phyloP scores from a whole-genome alignment of 2,888 invertebrate species.

The Criorhina ranunculi region DNA sequence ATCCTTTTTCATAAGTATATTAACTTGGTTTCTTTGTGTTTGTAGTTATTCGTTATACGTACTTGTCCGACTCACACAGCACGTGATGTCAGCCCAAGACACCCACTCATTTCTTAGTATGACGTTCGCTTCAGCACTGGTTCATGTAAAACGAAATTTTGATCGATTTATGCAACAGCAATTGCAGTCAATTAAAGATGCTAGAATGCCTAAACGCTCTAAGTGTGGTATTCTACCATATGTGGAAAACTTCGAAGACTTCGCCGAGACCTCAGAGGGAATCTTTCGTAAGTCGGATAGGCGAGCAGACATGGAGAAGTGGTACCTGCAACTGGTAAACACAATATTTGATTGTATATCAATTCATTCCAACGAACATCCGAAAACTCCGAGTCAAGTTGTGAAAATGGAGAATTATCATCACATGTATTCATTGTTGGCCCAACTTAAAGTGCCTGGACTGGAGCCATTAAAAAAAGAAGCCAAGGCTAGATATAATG shows the following conservation, averaged over 20 bases:
- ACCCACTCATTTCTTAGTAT: slow-evolving; percentile 94
- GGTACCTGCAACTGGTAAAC: slow-evolving; percentile 92
- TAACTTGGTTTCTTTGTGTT: slow-evolving; percentile 38
- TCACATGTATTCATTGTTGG: slow-evolving; percentile 93
- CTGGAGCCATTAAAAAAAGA: slow-evolving; percentile 95
- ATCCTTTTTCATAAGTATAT: neutral
- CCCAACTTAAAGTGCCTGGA: slow-evolving; percentile 94
- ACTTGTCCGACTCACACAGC: slow-evolving; percentile 95
- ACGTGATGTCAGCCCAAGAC: slow-evolving; percentile 95
- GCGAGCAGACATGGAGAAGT: slow-evolving; percentile 95
- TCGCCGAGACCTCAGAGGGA: slow-evolving; percentile 93
- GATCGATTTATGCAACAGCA: slow-evolving; percentile 96
- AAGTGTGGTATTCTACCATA: slow-evolving; percentile 96
- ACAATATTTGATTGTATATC: slow-evolving; percentile 94
- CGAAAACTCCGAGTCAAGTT: slow-evolving; percentile 96
- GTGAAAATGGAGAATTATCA: slow-evolving; percentile 99
- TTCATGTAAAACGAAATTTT: slow-evolving; percentile 95
- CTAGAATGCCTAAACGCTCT: slow-evolving; percentile 87
- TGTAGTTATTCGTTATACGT: slow-evolving; percentile 96
- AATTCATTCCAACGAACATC: slow-evolving; percentile 91
- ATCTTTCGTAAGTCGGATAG: slow-evolving; percentile 95
- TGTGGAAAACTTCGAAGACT: slow-evolving; percentile 95
- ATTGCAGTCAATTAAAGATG: slow-evolving; percentile 91
- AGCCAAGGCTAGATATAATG: slow-evolving; percentile 94
- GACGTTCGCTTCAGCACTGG: slow-evolving; percentile 93